These are phyloP conservation scores for Heliconius hortense DNA, from an alignment of 2,888 invertebrate species.

Conservation along the genomic window DNA sequence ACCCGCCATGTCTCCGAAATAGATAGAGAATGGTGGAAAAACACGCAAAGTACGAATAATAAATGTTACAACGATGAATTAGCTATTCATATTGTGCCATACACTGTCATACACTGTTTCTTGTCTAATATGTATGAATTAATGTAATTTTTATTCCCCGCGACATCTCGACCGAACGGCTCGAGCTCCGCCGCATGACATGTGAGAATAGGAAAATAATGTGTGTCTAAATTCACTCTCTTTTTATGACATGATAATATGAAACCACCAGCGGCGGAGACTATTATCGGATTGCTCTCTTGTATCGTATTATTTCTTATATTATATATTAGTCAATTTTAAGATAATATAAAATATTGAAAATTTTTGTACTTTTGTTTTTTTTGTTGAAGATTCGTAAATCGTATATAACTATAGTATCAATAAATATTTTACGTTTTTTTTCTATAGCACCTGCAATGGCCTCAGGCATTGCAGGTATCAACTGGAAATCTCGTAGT, in stretches of 20 bases:
- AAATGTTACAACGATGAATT: not conserved
- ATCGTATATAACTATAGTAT: not conserved
- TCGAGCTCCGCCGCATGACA: constrained; percentile 39
- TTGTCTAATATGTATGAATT: constrained; percentile 37
- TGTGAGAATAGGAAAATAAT: constrained; percentile 42
- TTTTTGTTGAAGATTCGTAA: not conserved
- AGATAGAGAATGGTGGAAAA: not conserved
- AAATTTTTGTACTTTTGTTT: not conserved
- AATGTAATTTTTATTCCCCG: constrained; percentile 42
- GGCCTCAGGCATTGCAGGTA: not conserved
- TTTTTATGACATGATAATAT: constrained; percentile 37
- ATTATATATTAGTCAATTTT: not conserved
- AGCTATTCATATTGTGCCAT: constrained; percentile 17
- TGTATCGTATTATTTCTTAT: constrained; percentile 6
- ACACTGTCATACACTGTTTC: constrained; percentile 18
- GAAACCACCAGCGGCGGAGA: constrained; percentile 24
- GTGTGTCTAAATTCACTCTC: constrained; percentile 41
- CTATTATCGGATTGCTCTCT: constrained; percentile 27
- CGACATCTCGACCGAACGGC: constrained; percentile 39
- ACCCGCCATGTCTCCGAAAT: too few relatives aligned
- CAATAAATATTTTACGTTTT: not conserved
- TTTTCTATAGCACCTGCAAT: not conserved
- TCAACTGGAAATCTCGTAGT: not conserved
- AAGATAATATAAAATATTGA: not conserved
- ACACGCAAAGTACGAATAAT: not conserved